Evolutionary conservation across 2,888 invertebrate genomes (phyloP).

Genomic region (Ethmia dodecea): DNA sequence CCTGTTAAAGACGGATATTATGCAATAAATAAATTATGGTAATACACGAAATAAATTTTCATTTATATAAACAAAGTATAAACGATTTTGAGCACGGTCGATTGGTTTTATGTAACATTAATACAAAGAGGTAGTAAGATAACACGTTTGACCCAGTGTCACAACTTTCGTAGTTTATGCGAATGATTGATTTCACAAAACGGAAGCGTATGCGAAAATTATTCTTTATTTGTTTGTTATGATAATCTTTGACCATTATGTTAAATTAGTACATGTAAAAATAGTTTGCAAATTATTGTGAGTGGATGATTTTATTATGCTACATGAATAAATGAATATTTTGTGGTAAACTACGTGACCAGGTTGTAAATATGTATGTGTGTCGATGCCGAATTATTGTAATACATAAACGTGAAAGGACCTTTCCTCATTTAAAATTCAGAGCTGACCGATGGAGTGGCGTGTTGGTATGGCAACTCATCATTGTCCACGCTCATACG

Average conservation of each 20-base stretch:
- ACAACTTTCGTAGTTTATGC: slow-evolving; percentile 10
- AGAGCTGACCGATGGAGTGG: slow-evolving; percentile 25
- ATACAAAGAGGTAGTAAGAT: no score
- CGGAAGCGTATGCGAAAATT: slow-evolving; percentile 20
- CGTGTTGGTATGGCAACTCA: slow-evolving; percentile 28
- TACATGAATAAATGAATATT: slow-evolving; percentile 16
- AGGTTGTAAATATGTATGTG: slow-evolving; percentile 10
- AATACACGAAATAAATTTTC: slow-evolving; percentile 6
- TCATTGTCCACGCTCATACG: slow-evolving; percentile 23
- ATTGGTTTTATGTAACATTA: no score
- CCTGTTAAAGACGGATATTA: slow-evolving; percentile 17
- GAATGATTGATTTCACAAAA: slow-evolving; percentile 10
- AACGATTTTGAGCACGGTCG: no score
- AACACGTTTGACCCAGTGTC: no score
- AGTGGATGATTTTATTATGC: slow-evolving; percentile 28
- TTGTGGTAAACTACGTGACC: slow-evolving; percentile 4
- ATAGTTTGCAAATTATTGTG: slow-evolving; percentile 26
- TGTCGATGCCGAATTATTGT: slow-evolving; percentile 18
- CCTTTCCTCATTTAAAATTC: slow-evolving; percentile 31
- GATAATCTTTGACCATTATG: slow-evolving; percentile 17
- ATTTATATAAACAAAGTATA: slow-evolving; percentile 13
- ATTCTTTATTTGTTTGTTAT: slow-evolving; percentile 21
- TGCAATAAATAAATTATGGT: slow-evolving; percentile 16
- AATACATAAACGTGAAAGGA: slow-evolving; percentile 28
- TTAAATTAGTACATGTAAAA: slow-evolving; percentile 16